Evolutionary conservation across 2,113 vertebrate genomes (phyloP).

Genomic region (Balaeniceps rex): DNA sequence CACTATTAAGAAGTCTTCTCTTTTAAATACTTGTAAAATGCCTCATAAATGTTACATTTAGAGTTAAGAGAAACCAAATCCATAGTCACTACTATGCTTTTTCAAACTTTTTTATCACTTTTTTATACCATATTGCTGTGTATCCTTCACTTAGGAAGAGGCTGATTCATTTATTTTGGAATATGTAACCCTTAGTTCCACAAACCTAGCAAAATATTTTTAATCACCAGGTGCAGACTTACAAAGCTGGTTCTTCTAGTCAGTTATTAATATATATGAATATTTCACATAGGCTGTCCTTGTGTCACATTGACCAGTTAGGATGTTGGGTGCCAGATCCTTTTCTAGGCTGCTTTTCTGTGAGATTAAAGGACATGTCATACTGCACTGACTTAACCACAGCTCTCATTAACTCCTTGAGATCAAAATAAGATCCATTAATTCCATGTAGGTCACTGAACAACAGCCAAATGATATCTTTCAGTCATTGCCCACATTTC

Average conservation of each 20-base stretch:
- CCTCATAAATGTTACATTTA: neutral
- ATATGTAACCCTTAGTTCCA: neutral
- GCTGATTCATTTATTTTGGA: neutral
- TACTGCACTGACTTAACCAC: neutral
- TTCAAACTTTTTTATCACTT: neutral
- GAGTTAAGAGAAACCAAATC: neutral
- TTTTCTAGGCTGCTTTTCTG: neutral
- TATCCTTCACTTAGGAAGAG: neutral
- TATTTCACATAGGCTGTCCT: neutral
- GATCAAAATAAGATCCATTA: neutral
- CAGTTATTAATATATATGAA: neutral
- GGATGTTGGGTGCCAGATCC: neutral
- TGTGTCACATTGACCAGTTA: neutral
- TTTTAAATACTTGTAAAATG: neutral
- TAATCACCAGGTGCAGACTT: neutral
- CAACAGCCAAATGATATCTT: neutral
- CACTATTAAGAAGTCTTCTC: neutral
- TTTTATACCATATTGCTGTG: rapidly evolving
- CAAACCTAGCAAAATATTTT: neutral
- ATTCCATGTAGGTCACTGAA: neutral
- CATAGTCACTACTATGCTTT: neutral
- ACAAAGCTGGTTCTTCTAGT: neutral
- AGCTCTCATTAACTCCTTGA: neutral
- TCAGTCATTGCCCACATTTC: neutral
- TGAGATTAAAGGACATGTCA: neutral